phyloP scores from a whole-genome alignment of 2,888 invertebrate species.

The Drosophila sordidapex region DNA sequence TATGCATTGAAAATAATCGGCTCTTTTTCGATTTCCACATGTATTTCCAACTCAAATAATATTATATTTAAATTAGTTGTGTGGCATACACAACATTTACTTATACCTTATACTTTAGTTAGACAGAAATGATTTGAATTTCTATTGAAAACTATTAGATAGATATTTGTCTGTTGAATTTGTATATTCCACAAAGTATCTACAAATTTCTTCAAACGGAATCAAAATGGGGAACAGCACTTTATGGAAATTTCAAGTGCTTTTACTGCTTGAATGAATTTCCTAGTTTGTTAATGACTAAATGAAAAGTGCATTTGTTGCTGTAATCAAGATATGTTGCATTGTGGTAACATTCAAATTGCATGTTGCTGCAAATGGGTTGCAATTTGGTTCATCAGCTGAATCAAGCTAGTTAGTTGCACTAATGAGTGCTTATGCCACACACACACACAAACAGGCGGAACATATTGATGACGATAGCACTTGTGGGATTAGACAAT shows the following conservation, averaged over 20 bases:
- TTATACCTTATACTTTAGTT: neutral
- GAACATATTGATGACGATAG: constrained; percentile 48
- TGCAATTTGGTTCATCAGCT: constrained; percentile 46
- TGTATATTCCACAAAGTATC: neutral
- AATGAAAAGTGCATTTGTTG: neutral
- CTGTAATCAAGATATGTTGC: neutral
- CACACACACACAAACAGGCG: constrained; percentile 19
- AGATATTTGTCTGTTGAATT: neutral
- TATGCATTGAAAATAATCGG: neutral
- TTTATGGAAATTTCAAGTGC: constrained; percentile 1
- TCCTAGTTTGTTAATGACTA: neutral
- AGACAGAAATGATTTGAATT: neutral
- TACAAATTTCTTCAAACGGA: neutral
- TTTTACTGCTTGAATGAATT: constrained; percentile 15
- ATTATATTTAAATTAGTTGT: neutral
- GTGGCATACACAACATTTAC: neutral
- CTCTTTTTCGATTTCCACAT: neutral
- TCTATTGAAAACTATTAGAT: neutral
- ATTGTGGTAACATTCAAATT: constrained; percentile 31
- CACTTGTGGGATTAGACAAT: constrained; percentile 66
- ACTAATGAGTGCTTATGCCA: constrained; percentile 52
- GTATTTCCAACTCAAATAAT: neutral
- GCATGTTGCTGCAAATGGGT: constrained; percentile 31
- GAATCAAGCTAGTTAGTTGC: constrained; percentile 46
- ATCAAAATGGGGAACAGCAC: neutral